Conservation (phyloP, 2,113 vertebrate species). For the Bostrychus sinensis region DNA sequence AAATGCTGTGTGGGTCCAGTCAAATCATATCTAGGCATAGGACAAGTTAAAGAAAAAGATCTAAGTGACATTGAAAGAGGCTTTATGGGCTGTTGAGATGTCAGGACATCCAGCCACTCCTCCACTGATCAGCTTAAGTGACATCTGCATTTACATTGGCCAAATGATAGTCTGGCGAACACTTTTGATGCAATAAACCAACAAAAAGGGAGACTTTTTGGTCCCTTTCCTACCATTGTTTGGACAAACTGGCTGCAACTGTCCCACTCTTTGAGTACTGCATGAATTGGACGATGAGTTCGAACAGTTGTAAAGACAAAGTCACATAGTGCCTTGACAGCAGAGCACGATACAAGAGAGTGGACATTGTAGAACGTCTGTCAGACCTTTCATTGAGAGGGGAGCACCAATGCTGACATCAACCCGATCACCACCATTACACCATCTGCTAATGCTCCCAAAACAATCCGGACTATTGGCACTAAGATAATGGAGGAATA, state of each 20-base stretch:
- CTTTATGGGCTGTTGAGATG: too few species aligned
- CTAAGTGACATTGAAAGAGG: too few species aligned
- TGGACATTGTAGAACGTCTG: constrained; percentile 45
- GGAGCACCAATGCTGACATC: constrained; percentile 21
- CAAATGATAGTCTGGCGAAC: too few species aligned
- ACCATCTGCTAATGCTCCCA: constrained; percentile 51
- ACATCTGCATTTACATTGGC: too few species aligned
- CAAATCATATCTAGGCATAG: too few species aligned
- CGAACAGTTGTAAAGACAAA: constrained; percentile 75
- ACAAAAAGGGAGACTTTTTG: constrained; percentile 18
- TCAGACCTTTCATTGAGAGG: constrained; percentile 55
- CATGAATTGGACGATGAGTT: constrained; percentile 67
- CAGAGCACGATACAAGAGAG: constrained; percentile 42
- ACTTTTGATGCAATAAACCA: too few species aligned
- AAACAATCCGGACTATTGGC: constrained; percentile 40
- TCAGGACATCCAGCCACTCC: too few species aligned
- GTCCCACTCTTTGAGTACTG: constrained; percentile 47
- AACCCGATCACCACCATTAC: constrained; percentile 39
- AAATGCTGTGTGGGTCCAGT: too few species aligned
- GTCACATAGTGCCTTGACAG: constrained; percentile 69
- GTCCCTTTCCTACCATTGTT: constrained; percentile 18
- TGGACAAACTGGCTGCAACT: constrained; percentile 48
- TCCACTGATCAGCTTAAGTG: too few species aligned
- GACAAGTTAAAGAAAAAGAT: too few species aligned
- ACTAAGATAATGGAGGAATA: constrained; percentile 10